A percentile compares a stretch with the other conserved stretches of the same genome.
Evolutionary conservation across 1,140 invertebrate genomes (phyloP).

Genomic region (Drosophila nikananu): DNA sequence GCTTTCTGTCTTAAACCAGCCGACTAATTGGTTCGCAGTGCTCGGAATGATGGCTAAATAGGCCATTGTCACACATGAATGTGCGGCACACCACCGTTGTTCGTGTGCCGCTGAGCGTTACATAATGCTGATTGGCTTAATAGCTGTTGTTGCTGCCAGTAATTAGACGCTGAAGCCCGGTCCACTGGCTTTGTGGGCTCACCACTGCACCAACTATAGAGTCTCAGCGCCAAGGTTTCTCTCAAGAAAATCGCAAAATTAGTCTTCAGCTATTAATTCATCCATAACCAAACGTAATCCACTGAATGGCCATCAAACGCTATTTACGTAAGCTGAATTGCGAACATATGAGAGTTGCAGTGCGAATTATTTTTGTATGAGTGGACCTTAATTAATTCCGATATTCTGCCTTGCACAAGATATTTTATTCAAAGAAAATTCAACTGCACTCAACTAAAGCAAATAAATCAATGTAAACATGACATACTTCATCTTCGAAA

Average conservation of each 20-base stretch:
- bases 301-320: constrained; percentile 29
- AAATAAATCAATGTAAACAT: too few relatives aligned
- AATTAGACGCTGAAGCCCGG: constrained; percentile 43
- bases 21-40: constrained; percentile 8
- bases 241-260: constrained; percentile 6
- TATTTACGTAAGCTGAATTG: constrained; percentile 12
- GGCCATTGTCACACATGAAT: constrained; percentile 46
- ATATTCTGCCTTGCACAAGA: neutral
- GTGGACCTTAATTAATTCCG: neutral
- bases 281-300: constrained; percentile 26
- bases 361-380: neutral
- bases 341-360: neutral
- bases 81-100: constrained; percentile 16
- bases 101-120: constrained; percentile 47
- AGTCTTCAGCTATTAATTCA: constrained; percentile 11
- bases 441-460: too few relatives aligned
- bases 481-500: too few relatives aligned
- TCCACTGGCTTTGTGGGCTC: constrained; percentile 37
- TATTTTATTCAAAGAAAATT: too few relatives aligned
- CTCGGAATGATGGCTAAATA: constrained; percentile 32
- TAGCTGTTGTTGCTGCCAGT: constrained; percentile 26
- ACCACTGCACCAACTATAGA: constrained; percentile 10
- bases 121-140: constrained; percentile 53
- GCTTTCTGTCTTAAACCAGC: neutral
- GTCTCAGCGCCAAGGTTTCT: constrained; percentile 14